phyloP scores from a whole-genome alignment of 2,113 vertebrate species.

The Sialia sialis region DNA sequence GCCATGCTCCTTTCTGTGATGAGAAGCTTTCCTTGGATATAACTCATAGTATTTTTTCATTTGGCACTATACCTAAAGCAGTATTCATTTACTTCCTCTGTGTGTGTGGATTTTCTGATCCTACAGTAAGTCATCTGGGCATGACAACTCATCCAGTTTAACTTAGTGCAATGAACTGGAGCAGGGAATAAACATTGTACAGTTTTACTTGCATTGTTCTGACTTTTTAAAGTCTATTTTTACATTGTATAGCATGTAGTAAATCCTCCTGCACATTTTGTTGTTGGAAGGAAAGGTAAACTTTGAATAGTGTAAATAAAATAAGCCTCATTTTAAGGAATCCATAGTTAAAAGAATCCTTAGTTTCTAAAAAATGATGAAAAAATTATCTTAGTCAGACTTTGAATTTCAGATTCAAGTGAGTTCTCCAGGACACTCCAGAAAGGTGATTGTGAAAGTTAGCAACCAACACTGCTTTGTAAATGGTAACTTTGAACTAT shows the following conservation, averaged over 20 bases:
- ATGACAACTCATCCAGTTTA: conserved; percentile 52
- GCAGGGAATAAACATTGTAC: conserved; percentile 55
- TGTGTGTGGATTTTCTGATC: conserved; percentile 41
- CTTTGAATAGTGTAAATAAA: conserved; percentile 55
- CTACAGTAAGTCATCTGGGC: conserved; percentile 58
- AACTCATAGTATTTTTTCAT: conserved; percentile 21
- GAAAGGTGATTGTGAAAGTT: background rate
- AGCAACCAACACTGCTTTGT: background rate
- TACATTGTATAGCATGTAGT: conserved; percentile 56
- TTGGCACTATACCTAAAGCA: conserved; percentile 19
- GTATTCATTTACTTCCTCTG: conserved; percentile 21
- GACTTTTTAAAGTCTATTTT: conserved; percentile 60
- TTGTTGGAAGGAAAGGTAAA: conserved; percentile 18
- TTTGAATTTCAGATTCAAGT: conserved; percentile 16
- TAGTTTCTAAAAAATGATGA: conserved; percentile 10
- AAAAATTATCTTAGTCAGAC: background rate
- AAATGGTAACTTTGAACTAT: background rate
- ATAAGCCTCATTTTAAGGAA: conserved; percentile 27
- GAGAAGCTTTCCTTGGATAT: conserved; percentile 17
- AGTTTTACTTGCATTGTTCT: conserved; percentile 49
- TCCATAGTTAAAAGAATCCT: background rate
- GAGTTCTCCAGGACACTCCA: background rate
- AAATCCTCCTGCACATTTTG: conserved; percentile 43
- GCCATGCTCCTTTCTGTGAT: background rate
- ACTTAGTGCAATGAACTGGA: conserved; percentile 53